Conservation (phyloP, 2,113 vertebrate species). For the Synchiropus splendidus region DNA sequence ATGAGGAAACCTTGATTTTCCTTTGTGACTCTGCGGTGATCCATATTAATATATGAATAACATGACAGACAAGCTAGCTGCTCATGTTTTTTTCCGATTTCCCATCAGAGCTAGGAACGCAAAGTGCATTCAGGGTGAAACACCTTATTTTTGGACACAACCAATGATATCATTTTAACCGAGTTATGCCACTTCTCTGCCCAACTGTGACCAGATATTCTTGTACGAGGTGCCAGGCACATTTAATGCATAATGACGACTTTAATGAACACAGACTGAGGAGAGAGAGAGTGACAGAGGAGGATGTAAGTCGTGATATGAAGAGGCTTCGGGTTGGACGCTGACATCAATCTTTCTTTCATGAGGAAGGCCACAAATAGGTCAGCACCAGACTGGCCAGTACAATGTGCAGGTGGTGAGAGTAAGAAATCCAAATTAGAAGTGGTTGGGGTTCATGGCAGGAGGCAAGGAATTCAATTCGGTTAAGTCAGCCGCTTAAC, state of each 20-base stretch:
- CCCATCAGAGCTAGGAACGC: too few species aligned
- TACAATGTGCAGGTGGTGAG: too few species aligned
- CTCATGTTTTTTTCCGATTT: slow-evolving; percentile 8
- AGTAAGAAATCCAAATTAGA: too few species aligned
- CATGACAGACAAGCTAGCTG: slow-evolving; percentile 33
- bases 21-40: slow-evolving; percentile 30
- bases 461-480: slow-evolving; percentile 25
- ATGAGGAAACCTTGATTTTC: slow-evolving; percentile 19
- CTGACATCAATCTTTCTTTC: slow-evolving; percentile 40
- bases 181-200: slow-evolving; percentile 8
- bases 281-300: slow-evolving; percentile 20
- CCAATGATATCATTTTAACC: slow-evolving; percentile 5
- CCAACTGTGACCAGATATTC: slow-evolving; percentile 49
- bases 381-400: slow-evolving; percentile 17
- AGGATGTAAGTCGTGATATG: slow-evolving; percentile 21
- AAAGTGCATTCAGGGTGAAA: neutral
- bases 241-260: slow-evolving; percentile 62
- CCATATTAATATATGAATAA: slow-evolving; percentile 41
- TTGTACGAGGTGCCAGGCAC: slow-evolving; percentile 57
- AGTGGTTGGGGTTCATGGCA: slow-evolving; percentile 17
- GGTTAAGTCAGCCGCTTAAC: slow-evolving; percentile 31
- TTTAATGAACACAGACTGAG: slow-evolving; percentile 54
- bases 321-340: slow-evolving; percentile 17
- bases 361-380: slow-evolving; percentile 46
- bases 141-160: slow-evolving; percentile 7